Conservation (phyloP, 2,797 vertebrate genomes). For the Threskiornis aethiopicus region DNA sequence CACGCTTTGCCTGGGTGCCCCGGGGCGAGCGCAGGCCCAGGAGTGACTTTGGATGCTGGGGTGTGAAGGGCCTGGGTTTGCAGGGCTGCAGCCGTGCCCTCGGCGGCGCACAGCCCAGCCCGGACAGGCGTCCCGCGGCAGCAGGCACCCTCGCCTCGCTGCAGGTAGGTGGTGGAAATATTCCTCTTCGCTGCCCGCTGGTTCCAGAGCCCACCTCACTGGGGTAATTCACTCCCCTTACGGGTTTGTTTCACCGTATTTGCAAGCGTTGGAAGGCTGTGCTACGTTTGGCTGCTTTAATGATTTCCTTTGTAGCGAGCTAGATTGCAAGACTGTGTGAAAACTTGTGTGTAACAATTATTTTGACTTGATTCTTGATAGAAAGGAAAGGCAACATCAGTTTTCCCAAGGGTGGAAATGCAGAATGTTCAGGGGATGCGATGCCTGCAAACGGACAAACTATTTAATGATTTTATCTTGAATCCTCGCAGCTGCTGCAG, state of each 20-base stretch:
- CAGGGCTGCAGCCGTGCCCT: neutral
- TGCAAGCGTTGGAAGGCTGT: neutral
- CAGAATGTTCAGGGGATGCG: neutral
- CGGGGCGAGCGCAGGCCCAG: accelerated
- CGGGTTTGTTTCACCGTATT: neutral
- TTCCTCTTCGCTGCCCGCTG: neutral
- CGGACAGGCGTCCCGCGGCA: neutral
- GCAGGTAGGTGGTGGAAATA: neutral
- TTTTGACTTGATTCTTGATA: neutral
- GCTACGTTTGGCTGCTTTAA: neutral
- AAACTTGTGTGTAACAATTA: neutral
- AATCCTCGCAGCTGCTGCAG: neutral
- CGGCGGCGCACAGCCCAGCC: neutral
- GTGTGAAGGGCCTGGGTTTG: neutral
- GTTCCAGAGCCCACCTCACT: neutral
- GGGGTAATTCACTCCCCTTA: neutral
- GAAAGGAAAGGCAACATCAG: neutral
- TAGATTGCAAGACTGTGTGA: no score
- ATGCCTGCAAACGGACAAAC: neutral
- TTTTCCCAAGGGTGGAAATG: neutral
- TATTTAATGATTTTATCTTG: neutral
- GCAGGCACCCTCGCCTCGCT: accelerated
- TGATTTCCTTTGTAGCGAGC: neutral
- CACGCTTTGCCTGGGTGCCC: neutral
- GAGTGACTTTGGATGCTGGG: neutral